Evolutionary conservation across 2,797 vertebrate species (phyloP).

Genomic region (Meda fulgida): DNA sequence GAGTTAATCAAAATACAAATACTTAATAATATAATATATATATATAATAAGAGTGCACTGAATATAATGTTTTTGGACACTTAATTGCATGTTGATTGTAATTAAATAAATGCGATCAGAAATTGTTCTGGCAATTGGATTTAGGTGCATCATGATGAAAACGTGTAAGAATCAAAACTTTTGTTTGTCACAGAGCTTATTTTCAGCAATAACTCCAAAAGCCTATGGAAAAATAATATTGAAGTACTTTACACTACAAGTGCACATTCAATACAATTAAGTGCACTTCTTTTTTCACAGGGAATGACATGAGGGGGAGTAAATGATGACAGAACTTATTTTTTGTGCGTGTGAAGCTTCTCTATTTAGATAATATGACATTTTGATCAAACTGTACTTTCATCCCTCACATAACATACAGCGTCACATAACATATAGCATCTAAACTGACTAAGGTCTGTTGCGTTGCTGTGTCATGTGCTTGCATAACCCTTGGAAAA

Average conservation of each 20-base stretch:
- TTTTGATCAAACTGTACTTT: neutral
- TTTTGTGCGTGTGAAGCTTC: neutral
- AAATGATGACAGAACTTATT: neutral
- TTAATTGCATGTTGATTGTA: neutral
- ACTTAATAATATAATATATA: too few species aligned
- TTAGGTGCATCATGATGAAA: neutral
- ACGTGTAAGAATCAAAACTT: neutral
- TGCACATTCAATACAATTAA: neutral
- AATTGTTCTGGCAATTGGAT: neutral
- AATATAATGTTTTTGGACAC: neutral
- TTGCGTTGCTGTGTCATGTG: conserved; percentile 7
- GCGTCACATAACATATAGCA: neutral
- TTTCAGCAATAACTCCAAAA: neutral
- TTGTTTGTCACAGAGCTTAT: neutral
- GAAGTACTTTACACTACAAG: neutral
- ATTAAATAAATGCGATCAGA: neutral
- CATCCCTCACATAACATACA: neutral
- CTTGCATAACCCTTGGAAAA: conserved; percentile 32
- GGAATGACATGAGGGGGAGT: neutral
- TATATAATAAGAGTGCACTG: neutral
- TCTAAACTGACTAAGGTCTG: neutral
- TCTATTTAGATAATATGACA: neutral
- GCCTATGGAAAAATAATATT: neutral
- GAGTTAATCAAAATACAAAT: too few species aligned
- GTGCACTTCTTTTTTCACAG: neutral